Percentiles rank a stretch among this genome's conserved stretches.
Conservation (phyloP, 2,888 invertebrate species). For the Eupithecia pulchellata region DNA sequence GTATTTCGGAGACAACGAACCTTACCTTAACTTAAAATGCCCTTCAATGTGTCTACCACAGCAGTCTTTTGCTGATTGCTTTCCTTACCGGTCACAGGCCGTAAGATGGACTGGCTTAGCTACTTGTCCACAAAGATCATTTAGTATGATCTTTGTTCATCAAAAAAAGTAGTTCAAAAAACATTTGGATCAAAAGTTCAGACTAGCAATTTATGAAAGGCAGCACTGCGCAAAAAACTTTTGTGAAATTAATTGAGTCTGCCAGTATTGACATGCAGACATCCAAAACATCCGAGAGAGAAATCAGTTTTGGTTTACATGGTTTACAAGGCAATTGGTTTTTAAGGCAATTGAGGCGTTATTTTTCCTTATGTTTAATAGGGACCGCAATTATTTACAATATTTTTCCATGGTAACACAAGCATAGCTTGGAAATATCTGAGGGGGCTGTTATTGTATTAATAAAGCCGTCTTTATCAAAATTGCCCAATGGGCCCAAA, state of each 20-base stretch:
- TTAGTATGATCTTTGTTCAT: too few relatives aligned
- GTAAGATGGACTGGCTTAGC: too few relatives aligned
- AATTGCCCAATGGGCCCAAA: too few relatives aligned
- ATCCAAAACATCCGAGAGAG: conserved; percentile 8
- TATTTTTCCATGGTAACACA: neutral
- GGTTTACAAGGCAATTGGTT: neutral
- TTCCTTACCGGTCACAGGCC: too few relatives aligned
- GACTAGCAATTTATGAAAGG: neutral
- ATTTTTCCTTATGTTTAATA: neutral
- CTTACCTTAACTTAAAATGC: too few relatives aligned
- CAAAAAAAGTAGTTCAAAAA: too few relatives aligned
- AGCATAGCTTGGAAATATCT: neutral
- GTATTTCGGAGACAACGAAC: too few relatives aligned
- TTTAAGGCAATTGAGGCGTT: neutral
- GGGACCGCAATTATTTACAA: neutral
- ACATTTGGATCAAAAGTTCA: too few relatives aligned
- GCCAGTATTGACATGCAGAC: conserved; percentile 14
- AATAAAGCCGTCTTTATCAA: too few relatives aligned
- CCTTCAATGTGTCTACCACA: too few relatives aligned
- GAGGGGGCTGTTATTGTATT: neutral
- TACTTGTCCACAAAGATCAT: too few relatives aligned
- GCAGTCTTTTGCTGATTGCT: too few relatives aligned
- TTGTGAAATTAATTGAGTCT: conserved; percentile 28
- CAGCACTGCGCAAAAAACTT: conserved; percentile 9
- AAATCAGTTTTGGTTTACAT: conserved; percentile 31